These are phyloP conservation scores for Lampris incognitus DNA, from an alignment of 2,113 vertebrate genomes.

Conservation along the genomic window DNA sequence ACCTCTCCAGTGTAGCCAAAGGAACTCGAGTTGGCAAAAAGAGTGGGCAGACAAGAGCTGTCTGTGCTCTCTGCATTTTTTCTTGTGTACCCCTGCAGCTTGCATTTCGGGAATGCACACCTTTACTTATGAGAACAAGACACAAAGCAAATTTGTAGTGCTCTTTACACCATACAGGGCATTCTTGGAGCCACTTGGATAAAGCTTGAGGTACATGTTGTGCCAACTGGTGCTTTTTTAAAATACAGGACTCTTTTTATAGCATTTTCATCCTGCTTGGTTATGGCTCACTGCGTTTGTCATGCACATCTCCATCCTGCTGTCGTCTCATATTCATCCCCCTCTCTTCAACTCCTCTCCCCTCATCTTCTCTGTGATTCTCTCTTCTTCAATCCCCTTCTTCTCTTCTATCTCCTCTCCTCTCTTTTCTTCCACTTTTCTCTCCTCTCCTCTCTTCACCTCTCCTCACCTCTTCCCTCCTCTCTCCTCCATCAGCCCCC, in stretches of 20 bases:
- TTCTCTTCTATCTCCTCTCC: not conserved
- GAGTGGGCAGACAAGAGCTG: conserved; percentile 21
- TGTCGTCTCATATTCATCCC: conserved; percentile 39
- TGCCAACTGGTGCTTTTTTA: conserved; percentile 16
- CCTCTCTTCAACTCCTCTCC: not conserved
- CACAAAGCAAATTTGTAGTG: conserved; percentile 28
- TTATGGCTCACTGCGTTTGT: conserved; percentile 64
- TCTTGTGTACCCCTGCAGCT: conserved; percentile 27
- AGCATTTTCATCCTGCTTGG: conserved; percentile 56
- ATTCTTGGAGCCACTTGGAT: conserved; percentile 28
- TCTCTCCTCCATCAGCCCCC: not conserved
- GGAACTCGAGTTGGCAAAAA: conserved; percentile 34
- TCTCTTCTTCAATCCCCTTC: not conserved
- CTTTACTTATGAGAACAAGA: conserved; percentile 40
- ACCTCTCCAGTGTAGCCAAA: conserved; percentile 42
- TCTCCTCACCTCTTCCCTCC: not conserved
- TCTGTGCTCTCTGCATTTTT: conserved; percentile 49
- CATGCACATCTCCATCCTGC: conserved; percentile 52
- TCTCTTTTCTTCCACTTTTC: not conserved
- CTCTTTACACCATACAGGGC: conserved; percentile 36
- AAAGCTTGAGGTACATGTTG: conserved; percentile 44
- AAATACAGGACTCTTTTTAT: conserved; percentile 40
- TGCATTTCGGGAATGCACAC: conserved; percentile 40
- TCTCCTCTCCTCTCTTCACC: not conserved
- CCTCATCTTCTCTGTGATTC: not conserved